Conservation (phyloP, 2,113 vertebrate genomes). For the Alethe diademata region DNA sequence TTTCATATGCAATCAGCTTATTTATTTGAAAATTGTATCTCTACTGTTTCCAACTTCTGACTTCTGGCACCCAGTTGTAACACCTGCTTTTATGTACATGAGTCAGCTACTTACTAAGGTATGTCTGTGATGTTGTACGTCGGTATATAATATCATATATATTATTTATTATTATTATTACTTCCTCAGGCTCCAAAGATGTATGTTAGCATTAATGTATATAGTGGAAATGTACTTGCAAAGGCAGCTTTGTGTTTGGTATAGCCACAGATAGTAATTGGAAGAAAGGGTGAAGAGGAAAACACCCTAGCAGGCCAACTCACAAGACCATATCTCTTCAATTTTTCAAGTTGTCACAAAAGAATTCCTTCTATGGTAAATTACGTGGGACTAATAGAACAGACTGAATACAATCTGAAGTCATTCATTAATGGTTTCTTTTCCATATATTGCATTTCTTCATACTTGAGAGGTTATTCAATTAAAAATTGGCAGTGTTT, state of each 20-base stretch:
- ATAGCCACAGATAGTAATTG: background rate
- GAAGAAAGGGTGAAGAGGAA: background rate
- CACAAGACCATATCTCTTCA: background rate
- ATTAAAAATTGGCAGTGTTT: background rate
- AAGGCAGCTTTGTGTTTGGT: background rate
- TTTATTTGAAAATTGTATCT: slow-evolving; percentile 87
- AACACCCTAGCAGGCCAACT: background rate
- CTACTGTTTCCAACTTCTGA: slow-evolving; percentile 93
- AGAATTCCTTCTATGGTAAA: background rate
- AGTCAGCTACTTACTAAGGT: slow-evolving; percentile 92
- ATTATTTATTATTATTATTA: background rate
- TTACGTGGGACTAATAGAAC: background rate
- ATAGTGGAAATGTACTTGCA: background rate
- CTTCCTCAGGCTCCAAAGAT: background rate
- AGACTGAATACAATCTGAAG: background rate
- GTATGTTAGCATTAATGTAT: background rate
- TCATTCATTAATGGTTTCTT: background rate
- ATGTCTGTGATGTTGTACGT: background rate
- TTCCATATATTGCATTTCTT: background rate
- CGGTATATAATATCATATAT: background rate
- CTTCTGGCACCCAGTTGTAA: slow-evolving; percentile 90
- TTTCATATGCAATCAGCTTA: slow-evolving; percentile 73
- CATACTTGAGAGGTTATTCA: background rate
- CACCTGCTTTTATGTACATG: slow-evolving; percentile 88
- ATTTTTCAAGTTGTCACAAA: background rate